Conservation (phyloP, 2,888 invertebrate genomes). For the Bellardia bayeri region DNA sequence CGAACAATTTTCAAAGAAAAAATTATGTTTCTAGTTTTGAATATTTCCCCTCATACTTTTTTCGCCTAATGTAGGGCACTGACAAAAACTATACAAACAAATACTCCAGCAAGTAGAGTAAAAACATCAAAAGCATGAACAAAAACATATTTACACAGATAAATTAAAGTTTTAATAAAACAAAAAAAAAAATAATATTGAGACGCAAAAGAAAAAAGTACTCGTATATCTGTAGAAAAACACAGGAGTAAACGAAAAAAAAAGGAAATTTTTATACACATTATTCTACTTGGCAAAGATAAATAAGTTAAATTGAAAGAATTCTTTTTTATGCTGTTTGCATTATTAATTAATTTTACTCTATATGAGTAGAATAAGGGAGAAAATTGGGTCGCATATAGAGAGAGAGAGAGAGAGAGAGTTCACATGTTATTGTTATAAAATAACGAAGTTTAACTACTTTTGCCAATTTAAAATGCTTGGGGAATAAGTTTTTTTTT, state of each 20-base stretch:
- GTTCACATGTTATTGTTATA: neutral
- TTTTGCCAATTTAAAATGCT: neutral
- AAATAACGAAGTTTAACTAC: neutral
- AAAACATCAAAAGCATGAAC: slow-evolving; percentile 17
- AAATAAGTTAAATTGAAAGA: slow-evolving; percentile 35
- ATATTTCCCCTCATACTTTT: no score
- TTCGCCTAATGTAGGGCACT: neutral
- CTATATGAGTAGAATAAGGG: neutral
- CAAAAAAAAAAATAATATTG: slow-evolving; percentile 4
- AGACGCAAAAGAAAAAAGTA: neutral
- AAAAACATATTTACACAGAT: slow-evolving; percentile 41
- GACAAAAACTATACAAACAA: neutral
- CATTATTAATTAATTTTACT: slow-evolving; percentile 38
- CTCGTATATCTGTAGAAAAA: neutral
- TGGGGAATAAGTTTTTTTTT: neutral
- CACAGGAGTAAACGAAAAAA: neutral
- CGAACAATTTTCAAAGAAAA: no score
- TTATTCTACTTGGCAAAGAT: slow-evolving; percentile 38
- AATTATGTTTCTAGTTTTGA: no score
- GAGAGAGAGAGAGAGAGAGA: neutral
- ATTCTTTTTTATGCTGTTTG: slow-evolving; percentile 8
- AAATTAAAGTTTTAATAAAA: slow-evolving; percentile 54
- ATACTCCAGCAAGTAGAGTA: slow-evolving; percentile 6
- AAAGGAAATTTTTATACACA: slow-evolving; percentile 1
- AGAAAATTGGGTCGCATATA: neutral